Evolutionary conservation across 2,888 invertebrate species (phyloP).

Genomic region (Pseudeuparius sepicola): DNA sequence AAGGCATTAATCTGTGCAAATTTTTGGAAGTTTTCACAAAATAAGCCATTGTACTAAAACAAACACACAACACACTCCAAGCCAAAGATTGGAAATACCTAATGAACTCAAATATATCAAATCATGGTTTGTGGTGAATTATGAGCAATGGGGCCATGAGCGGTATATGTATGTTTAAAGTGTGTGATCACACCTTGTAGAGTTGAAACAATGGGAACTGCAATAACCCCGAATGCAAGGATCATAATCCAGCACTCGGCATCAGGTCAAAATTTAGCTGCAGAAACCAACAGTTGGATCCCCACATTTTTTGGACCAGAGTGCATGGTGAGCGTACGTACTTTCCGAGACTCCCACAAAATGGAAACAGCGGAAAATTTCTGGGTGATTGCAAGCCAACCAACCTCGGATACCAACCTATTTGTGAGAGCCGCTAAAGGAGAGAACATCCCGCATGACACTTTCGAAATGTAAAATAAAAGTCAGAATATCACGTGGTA

Average conservation of each 20-base stretch:
- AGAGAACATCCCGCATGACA: constrained; percentile 29
- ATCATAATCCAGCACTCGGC: constrained; percentile 36
- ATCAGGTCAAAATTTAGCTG: constrained; percentile 35
- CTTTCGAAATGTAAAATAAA: constrained; percentile 22
- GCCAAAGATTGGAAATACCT: too few relatives aligned
- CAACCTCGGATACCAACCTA: constrained; percentile 28
- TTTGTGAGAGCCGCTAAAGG: constrained; percentile 33
- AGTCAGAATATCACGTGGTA: too few relatives aligned
- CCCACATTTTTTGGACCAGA: constrained; percentile 36
- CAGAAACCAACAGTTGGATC: constrained; percentile 29
- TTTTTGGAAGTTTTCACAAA: too few relatives aligned
- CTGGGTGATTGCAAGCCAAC: constrained; percentile 27
- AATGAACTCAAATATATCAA: too few relatives aligned
- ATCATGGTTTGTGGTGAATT: too few relatives aligned
- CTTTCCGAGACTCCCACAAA: constrained; percentile 27
- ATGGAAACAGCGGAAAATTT: constrained; percentile 33
- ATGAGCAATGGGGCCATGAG: too few relatives aligned
- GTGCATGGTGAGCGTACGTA: constrained; percentile 22
- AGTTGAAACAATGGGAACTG: constrained; percentile 32
- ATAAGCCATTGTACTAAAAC: too few relatives aligned
- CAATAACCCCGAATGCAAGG: constrained; percentile 29
- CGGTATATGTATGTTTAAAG: too few relatives aligned
- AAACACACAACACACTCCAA: too few relatives aligned
- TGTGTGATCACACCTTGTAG: too few relatives aligned
- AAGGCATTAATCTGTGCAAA: too few relatives aligned